Conservation (phyloP, 1,140 invertebrate genomes). For the Calycopis cecrops region DNA sequence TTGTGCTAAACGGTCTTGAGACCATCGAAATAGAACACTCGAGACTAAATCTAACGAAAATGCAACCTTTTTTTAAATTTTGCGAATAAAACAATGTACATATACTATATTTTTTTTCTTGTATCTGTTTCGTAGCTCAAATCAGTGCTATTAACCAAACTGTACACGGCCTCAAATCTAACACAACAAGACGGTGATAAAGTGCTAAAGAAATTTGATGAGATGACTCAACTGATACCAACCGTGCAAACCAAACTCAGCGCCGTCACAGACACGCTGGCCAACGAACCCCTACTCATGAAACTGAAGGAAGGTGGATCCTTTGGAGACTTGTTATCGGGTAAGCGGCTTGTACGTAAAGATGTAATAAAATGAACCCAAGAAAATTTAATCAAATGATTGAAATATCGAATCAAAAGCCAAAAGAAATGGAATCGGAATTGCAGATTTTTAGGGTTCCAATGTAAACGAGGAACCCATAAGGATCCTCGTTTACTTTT, state of each 20-base stretch:
- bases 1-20: too few relatives aligned
- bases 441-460: too few relatives aligned
- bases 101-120: not conserved
- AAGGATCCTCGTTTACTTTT: too few relatives aligned
- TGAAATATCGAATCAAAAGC: too few relatives aligned
- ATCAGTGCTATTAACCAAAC: constrained; percentile 56
- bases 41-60: too few relatives aligned
- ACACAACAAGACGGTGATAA: constrained; percentile 63
- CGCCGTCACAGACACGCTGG: constrained; percentile 36
- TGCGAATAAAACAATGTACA: too few relatives aligned
- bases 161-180: constrained; percentile 72
- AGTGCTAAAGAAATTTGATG: constrained; percentile 61
- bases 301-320: constrained; percentile 42
- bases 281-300: constrained; percentile 50
- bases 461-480: too few relatives aligned
- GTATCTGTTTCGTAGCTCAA: constrained; percentile 34
- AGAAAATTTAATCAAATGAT: too few relatives aligned
- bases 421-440: too few relatives aligned
- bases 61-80: too few relatives aligned
- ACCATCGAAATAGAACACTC: too few relatives aligned
- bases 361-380: not conserved
- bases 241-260: constrained; percentile 54
- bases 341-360: constrained; percentile 37
- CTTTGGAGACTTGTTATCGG: constrained; percentile 31
- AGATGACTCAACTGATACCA: constrained; percentile 65